These are phyloP conservation scores for Heterodera filipjevi DNA, from an alignment of 2,888 invertebrate species.

Conservation along the genomic window DNA sequence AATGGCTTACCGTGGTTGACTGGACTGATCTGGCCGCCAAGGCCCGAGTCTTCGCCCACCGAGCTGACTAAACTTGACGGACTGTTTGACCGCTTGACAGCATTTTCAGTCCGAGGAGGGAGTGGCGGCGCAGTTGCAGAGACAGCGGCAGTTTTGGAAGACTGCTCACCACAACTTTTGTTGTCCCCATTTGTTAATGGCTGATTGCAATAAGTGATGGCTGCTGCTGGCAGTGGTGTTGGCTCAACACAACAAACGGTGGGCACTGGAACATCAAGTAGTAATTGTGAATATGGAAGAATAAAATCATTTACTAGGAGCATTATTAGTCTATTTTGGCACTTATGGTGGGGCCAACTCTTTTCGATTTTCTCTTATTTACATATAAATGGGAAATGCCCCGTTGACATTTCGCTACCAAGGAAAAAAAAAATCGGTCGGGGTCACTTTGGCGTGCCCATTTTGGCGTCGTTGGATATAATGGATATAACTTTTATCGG, in stretches of 20 bases:
- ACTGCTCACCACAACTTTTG: neutral
- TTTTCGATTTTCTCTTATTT: no score
- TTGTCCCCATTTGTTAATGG: conserved; percentile 30
- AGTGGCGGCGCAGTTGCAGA: conserved; percentile 12
- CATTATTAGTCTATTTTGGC: no score
- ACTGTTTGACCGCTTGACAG: conserved; percentile 54
- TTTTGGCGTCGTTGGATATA: no score
- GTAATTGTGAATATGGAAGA: no score
- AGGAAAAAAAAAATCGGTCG: no score
- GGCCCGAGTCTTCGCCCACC: conserved; percentile 58
- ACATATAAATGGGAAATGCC: no score
- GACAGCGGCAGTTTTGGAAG: neutral
- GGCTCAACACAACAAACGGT: conserved; percentile 18
- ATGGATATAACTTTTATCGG: no score
- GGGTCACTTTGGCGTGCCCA: no score
- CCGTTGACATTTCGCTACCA: no score
- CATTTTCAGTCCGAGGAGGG: conserved; percentile 10
- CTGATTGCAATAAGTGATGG: conserved; percentile 8
- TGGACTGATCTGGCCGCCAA: conserved; percentile 53
- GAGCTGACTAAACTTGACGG: conserved; percentile 58
- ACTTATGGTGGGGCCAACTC: no score
- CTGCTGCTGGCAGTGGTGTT: neutral
- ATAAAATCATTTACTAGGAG: no score
- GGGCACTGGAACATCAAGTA: neutral
- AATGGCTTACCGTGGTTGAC: conserved; percentile 40